Base-by-base conservation (phyloP, 2,113 vertebrate species). In the Dolichallabes microphthalmus region DNA sequence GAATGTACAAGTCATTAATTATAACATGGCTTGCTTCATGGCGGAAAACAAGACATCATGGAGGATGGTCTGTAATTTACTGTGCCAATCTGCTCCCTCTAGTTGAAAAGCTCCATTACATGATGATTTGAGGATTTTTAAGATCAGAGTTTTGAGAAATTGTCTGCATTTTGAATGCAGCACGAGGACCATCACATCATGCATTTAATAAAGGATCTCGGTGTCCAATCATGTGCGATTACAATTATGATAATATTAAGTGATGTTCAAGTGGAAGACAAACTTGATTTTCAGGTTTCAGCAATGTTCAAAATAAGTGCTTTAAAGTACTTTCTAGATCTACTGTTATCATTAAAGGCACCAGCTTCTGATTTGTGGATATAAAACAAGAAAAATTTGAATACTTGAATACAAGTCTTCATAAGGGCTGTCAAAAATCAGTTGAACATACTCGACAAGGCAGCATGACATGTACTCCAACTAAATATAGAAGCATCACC, bases 391-490 rank as follows among this genome's bases (percentile, higher is more conserved):
- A 63, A 35, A 78, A 78, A 35, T 58, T 17, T 35, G 8, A 9
- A 30, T 58, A 35, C 60, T n/a, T 64, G 0, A 64, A 45, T 25
- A 68, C 17, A 84, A 76, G n/a, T 11, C 45, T 13, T 64, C 52
- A 78, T 5, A 39, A 85, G 30, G 25, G 32, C 53, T 78, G 71
- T 85, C 74, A 85, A 69, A 75, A 84, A 69, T 45, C 63, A 79
- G 58, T 10, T 2, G 9, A 82, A 55, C 52, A 39, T 57, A 76
- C 63, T 79, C 57, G n/a, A 30, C 32, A 71, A 12, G 20, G 60
- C 27, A 74, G 32, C 13, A 61, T 35, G 25, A 22, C n/a, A 0
- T 84, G 71, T 11, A 50, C 60, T 64, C 17, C 45, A 32, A 19
- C 74, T 52, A 73, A 80, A 80, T 35, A 85, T 80, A 50, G n/a